Percentiles rank a stretch among this genome's conserved stretches.
These are phyloP conservation scores for Raillietiella orientalis DNA, from an alignment of 2,888 invertebrate genomes.

Conservation along the genomic window DNA sequence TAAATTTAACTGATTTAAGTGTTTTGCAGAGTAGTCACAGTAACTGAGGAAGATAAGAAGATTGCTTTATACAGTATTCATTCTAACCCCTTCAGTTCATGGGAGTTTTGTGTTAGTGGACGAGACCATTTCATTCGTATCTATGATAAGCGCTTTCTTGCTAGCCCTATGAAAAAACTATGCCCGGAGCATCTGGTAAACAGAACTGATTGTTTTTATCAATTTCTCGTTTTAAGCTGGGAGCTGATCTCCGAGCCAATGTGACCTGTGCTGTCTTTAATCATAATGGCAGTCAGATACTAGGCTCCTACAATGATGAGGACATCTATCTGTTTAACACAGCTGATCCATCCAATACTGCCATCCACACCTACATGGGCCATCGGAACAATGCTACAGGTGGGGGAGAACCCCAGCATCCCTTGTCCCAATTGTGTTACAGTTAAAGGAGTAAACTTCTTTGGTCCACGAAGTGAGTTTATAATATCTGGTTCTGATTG, in stretches of 20 bases:
- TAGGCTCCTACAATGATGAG: conserved; percentile 79
- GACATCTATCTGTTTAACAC: conserved; percentile 63
- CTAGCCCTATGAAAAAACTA: conserved; percentile 20
- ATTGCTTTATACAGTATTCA: conserved; percentile 62
- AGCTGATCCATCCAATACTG: conserved; percentile 18
- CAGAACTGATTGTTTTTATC: not conserved
- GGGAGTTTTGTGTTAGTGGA: conserved; percentile 53
- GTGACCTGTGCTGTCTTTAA: conserved; percentile 73
- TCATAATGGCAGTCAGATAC: conserved; percentile 56
- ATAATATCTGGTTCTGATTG: conserved; percentile 81
- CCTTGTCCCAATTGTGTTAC: conserved; percentile 8
- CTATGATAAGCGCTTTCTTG: conserved; percentile 21
- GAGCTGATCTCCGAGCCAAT: conserved; percentile 18
- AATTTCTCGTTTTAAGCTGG: conserved; percentile 10
- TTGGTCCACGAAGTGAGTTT: conserved; percentile 63
- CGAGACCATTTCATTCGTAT: conserved; percentile 40
- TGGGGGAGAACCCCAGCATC: conserved; percentile 8
- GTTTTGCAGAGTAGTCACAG: conserved; percentile 12
- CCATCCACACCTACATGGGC: conserved; percentile 19
- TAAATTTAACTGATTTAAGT: conserved; percentile 2
- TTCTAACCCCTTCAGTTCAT: conserved; percentile 38
- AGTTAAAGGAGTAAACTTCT: conserved; percentile 76
- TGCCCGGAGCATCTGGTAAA: conserved; percentile 23
- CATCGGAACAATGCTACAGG: conserved; percentile 23
- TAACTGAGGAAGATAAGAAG: conserved; percentile 19